These are phyloP conservation scores for Eufriesea mexicana DNA, from an alignment of 1,140 invertebrate species.

Conservation along the genomic window DNA sequence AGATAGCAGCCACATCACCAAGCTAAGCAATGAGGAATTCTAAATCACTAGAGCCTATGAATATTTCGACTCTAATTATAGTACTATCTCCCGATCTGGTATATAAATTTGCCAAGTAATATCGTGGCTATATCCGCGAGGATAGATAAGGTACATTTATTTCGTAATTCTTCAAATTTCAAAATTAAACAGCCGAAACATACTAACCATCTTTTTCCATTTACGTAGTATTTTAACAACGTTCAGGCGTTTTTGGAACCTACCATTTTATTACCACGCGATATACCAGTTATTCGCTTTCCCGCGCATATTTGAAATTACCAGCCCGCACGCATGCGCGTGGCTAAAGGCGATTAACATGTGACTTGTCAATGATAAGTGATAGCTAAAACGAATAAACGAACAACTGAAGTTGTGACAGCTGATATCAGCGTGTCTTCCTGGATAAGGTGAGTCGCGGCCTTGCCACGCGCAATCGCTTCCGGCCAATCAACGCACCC, in stretches of 20 bases:
- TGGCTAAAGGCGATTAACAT: neutral
- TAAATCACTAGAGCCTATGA: neutral
- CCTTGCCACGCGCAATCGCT: slow-evolving; percentile 60
- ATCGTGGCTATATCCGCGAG: too few species aligned
- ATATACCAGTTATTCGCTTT: too few species aligned
- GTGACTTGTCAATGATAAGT: slow-evolving; percentile 10
- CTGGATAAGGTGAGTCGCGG: slow-evolving; percentile 56
- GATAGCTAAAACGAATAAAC: slow-evolving; percentile 37
- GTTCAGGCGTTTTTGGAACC: too few species aligned
- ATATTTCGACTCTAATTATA: slow-evolving; percentile 9
- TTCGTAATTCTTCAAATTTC: neutral
- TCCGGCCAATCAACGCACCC: slow-evolving; percentile 53
- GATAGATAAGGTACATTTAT: neutral
- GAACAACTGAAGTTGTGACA: slow-evolving; percentile 54
- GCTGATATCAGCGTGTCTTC: slow-evolving; percentile 58
- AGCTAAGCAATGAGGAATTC: too few species aligned
- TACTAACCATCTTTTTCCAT: too few species aligned
- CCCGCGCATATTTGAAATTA: neutral
- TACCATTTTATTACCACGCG: neutral
- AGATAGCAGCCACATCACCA: neutral
- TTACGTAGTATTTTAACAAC: too few species aligned
- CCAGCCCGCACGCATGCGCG: neutral
- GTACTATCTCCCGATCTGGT: too few species aligned
- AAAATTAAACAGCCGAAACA: neutral
- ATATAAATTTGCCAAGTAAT: neutral